phyloP scores from a whole-genome alignment of 2,113 vertebrate genomes.

The Nothocercus julius region DNA sequence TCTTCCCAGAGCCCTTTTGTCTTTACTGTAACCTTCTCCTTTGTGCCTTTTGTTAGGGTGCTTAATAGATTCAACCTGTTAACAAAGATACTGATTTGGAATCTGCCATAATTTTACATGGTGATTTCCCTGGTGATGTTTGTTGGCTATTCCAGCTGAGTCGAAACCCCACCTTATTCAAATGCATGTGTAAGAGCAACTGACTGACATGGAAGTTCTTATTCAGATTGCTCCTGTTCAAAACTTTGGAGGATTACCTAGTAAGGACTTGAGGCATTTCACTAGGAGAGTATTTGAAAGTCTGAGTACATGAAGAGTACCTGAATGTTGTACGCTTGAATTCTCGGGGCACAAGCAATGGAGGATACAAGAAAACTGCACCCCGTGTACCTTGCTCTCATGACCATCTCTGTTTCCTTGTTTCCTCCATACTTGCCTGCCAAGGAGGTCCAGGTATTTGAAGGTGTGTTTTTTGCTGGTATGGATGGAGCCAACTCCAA shows the following conservation, averaged over 20 bases:
- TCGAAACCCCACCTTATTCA: neutral
- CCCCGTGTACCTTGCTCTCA: neutral
- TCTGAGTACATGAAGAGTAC: neutral
- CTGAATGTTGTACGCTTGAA: neutral
- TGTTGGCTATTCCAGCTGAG: neutral
- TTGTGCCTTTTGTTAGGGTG: neutral
- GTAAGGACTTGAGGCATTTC: neutral
- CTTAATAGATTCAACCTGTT: neutral
- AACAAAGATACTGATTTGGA: neutral
- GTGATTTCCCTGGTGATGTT: neutral
- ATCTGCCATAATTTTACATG: neutral
- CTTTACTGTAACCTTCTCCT: neutral
- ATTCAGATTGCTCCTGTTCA: neutral
- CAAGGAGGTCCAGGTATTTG: neutral
- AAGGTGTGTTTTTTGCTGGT: neutral
- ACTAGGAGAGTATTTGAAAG: neutral
- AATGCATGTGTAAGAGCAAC: neutral
- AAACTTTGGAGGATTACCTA: neutral
- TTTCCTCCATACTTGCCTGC: neutral
- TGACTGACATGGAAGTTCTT: neutral
- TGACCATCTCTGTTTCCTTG: neutral
- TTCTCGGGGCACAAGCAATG: neutral
- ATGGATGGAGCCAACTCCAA: neutral
- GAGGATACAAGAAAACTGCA: neutral
- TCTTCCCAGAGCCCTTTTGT: neutral